Conservation (phyloP, 1,140 invertebrate genomes). For the Hyphantria cunea region DNA sequence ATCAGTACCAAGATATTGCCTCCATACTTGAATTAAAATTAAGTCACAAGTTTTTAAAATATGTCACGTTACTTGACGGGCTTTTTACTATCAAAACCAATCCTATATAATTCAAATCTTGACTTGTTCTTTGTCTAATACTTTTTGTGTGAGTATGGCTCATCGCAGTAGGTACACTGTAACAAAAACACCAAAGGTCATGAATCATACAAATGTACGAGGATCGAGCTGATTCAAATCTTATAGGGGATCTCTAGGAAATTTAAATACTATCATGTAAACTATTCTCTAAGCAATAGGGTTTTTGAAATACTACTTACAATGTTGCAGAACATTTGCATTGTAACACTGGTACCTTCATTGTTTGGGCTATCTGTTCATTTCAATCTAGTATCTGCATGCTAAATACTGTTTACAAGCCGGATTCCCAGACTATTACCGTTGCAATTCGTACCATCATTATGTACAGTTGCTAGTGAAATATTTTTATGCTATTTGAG, state of each 20-base stretch:
- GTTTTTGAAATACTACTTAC: constrained; percentile 51
- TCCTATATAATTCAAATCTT: no score
- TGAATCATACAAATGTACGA: constrained; percentile 57
- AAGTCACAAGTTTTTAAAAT: no score
- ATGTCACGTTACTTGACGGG: no score
- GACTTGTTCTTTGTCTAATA: not conserved
- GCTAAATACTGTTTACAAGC: constrained; percentile 58
- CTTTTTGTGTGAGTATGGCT: constrained; percentile 34
- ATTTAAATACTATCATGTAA: constrained; percentile 23
- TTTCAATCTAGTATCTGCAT: constrained; percentile 63
- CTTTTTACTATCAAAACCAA: no score
- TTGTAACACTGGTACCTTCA: constrained; percentile 56
- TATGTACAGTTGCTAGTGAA: constrained; percentile 72
- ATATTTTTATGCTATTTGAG: constrained; percentile 63
- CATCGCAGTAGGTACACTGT: constrained; percentile 41
- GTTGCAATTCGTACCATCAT: constrained; percentile 55
- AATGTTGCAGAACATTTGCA: constrained; percentile 66
- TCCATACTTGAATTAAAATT: no score
- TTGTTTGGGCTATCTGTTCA: constrained; percentile 71
- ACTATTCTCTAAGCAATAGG: constrained; percentile 28
- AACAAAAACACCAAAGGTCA: constrained; percentile 61
- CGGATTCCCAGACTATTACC: constrained; percentile 73
- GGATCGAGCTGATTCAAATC: constrained; percentile 26
- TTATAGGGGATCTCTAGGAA: constrained; percentile 20
- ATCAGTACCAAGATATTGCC: no score